phyloP scores from a whole-genome alignment of 2,113 vertebrate species.

The Upupa epops region DNA sequence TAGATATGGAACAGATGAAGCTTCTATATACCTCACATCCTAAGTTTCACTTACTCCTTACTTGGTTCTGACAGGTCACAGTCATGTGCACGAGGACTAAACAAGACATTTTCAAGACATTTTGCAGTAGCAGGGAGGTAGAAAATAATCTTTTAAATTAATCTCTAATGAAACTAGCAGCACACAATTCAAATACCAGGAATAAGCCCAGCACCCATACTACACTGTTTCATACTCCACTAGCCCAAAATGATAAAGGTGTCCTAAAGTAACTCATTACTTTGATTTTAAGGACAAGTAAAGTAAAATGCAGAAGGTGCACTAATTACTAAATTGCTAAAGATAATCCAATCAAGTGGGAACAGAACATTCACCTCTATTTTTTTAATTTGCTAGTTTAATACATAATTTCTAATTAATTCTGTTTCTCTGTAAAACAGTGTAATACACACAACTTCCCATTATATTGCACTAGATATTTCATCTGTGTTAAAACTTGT shows the following conservation, averaged over 20 bases:
- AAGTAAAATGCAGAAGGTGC: background rate
- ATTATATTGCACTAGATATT: background rate
- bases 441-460: background rate
- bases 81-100: background rate
- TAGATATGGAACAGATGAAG: background rate
- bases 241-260: accelerated
- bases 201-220: background rate
- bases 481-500: background rate
- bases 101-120: background rate
- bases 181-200: background rate
- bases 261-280: background rate
- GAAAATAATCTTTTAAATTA: background rate
- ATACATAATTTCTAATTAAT: background rate
- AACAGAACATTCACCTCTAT: background rate
- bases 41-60: background rate
- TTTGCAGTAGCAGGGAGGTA: background rate
- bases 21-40: background rate
- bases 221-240: background rate
- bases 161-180: background rate
- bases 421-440: background rate
- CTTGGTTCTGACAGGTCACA: background rate
- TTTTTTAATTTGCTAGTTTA: background rate
- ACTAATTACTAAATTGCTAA: background rate
- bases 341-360: background rate
- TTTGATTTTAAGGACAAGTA: background rate